Evolutionary conservation across 2,113 vertebrate genomes (phyloP).

Genomic region (Capra hircus): DNA sequence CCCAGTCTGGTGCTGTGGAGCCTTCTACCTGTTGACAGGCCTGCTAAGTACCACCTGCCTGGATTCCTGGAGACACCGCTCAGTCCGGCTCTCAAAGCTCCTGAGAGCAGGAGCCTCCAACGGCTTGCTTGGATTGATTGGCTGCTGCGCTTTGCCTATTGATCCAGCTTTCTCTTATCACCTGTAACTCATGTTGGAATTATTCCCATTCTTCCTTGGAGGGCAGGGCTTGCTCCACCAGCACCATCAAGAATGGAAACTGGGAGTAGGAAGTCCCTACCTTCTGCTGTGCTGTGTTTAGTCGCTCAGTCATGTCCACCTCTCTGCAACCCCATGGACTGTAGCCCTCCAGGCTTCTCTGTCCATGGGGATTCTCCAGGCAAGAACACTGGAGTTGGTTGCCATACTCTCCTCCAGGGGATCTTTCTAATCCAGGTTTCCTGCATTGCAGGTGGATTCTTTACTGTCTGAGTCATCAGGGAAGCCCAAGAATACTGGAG

Average conservation of each 20-base stretch:
- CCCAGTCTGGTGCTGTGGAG: neutral
- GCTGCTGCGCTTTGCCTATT: neutral
- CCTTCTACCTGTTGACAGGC: neutral
- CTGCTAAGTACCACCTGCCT: neutral
- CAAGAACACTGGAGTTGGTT: neutral
- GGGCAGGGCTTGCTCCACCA: neutral
- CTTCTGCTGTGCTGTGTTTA: neutral
- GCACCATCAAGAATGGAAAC: neutral
- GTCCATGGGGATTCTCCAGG: neutral
- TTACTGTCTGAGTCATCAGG: neutral
- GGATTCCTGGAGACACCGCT: neutral
- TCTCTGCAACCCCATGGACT: neutral
- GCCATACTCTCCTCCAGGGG: neutral
- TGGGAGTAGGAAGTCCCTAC: neutral
- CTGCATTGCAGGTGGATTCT: neutral
- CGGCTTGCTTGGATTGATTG: accelerated
- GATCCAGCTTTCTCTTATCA: neutral
- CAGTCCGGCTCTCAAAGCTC: neutral
- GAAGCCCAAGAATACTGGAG: neutral
- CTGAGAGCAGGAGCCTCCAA: neutral
- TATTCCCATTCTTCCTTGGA: neutral
- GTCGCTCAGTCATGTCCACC: neutral
- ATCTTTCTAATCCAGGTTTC: neutral
- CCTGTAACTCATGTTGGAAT: neutral
- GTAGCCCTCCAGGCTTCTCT: neutral